Conservation (phyloP, 2,888 invertebrate species). For the Pollenia amentaria region DNA sequence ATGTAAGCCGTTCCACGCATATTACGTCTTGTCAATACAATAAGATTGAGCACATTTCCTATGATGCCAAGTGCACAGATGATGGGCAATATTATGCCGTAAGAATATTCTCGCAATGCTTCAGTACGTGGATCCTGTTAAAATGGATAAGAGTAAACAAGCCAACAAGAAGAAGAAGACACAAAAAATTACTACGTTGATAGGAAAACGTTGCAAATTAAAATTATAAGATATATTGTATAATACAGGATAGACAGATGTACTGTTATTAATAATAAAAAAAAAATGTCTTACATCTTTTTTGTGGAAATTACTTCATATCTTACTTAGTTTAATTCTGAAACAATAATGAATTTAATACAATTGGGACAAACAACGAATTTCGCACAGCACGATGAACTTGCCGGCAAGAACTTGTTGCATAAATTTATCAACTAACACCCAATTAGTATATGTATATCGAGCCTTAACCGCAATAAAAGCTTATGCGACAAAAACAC, state of each 20-base stretch:
- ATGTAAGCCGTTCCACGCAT: constrained; percentile 92
- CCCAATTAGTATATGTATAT: too few relatives aligned
- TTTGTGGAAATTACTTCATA: too few relatives aligned
- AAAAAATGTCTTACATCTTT: too few relatives aligned
- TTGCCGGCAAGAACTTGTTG: too few relatives aligned
- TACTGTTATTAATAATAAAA: not conserved
- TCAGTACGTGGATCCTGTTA: constrained; percentile 87
- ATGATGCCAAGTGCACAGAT: constrained; percentile 90
- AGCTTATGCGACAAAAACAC: too few relatives aligned
- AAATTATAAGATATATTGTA: constrained; percentile 16
- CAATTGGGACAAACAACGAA: too few relatives aligned
- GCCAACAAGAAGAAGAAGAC: not conserved
- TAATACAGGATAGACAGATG: not conserved
- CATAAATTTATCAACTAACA: too few relatives aligned
- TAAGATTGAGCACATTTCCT: constrained; percentile 91
- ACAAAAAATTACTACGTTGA: constrained; percentile 54
- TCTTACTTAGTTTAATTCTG: too few relatives aligned
- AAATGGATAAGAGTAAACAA: constrained; percentile 18
- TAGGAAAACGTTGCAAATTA: constrained; percentile 59
- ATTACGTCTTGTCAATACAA: constrained; percentile 91
- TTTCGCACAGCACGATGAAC: too few relatives aligned
- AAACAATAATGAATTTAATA: too few relatives aligned
- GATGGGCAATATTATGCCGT: constrained; percentile 88
- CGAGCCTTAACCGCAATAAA: too few relatives aligned
- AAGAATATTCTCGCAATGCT: constrained; percentile 87